A percentile compares a stretch with the other conserved stretches of the same genome.
phyloP scores from a whole-genome alignment of 1,140 invertebrate species.

The Drosophila teissieri region DNA sequence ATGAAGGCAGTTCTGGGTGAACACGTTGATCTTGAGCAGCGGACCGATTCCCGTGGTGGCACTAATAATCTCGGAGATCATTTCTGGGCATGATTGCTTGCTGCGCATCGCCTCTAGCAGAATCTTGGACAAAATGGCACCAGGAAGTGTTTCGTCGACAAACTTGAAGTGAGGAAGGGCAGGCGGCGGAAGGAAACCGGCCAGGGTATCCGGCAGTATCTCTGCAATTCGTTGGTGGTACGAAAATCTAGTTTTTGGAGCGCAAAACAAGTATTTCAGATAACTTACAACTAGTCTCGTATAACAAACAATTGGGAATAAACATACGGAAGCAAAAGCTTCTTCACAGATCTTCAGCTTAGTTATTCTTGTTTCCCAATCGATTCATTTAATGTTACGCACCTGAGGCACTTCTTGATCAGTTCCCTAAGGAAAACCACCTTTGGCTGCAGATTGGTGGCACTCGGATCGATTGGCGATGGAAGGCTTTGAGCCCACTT shows the following conservation, averaged over 20 bases:
- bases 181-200: slow-evolving; percentile 90
- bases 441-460: slow-evolving; percentile 93
- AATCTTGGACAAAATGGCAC: slow-evolving; percentile 35
- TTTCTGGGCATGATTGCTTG: background rate
- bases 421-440: slow-evolving; percentile 97
- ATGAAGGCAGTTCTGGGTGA: slow-evolving; percentile 51
- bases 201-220: slow-evolving; percentile 91
- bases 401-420: slow-evolving; percentile 44
- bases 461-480: background rate
- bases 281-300: background rate
- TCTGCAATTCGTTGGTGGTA: slow-evolving; percentile 96
- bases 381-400: background rate
- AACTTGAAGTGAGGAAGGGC: slow-evolving; percentile 93
- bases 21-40: slow-evolving; percentile 45
- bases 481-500: slow-evolving; percentile 29
- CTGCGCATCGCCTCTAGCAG: slow-evolving; percentile 31
- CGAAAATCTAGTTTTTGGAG: slow-evolving; percentile 89
- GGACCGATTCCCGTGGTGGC: background rate
- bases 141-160: slow-evolving; percentile 86
- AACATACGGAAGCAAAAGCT: no score
- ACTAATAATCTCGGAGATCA: slow-evolving; percentile 13
- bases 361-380: no score
- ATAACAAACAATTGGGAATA: no score
- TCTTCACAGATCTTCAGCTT: background rate
- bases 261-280: background rate